Base-by-base conservation (phyloP, 2,797 vertebrate genomes). In the Rhabdophis nuchalis region DNA sequence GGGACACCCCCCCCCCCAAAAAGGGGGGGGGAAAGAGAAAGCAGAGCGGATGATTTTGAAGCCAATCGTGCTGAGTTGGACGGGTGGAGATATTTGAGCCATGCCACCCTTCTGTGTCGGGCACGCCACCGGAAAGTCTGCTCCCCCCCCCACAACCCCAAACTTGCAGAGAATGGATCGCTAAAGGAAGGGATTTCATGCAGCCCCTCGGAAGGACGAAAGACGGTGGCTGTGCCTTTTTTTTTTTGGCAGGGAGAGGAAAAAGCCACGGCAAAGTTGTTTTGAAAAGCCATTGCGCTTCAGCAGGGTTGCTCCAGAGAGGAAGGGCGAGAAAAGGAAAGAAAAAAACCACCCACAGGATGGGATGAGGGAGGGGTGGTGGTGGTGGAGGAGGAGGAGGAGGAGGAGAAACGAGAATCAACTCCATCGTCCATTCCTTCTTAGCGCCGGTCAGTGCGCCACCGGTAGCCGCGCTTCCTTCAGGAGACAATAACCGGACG, bases 401-500 rank as follows among this genome's bases (percentile, higher is more conserved):
- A n/a, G 95, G 93, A 93, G 91, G 60, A n/a, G 60, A 13, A 7
- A 94, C 94, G 94, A 89, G 27, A 93, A 57, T 68, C 92, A 64
- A 94, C 85, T 89, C 92, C 92, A 86, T 93, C 93, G 93, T 94
- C 92, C 94, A 95, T 72, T 58, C 29, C 53, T 13, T 13, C 20
- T 25, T 12, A 2, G 27, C 56, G 5, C 87, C 36, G 60, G 12
- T 54, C 91, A 72, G 36, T 82, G 23, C 18, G 3, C 50, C 27
- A 5, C 32, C 27, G 0, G 10, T 20, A 61, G 54, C 91, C 57
- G 50, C 29, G 11, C 25, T 54, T 85, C 86, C 68, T 54, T 93
- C 97, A 93, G 96, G 96, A 96, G 95, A 94, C 94, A 90, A 96
- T 2, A 54, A 97, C 95, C 95, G 96, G 96, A 96, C 2, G 4